A percentile compares a stretch with the other conserved stretches of the same genome.
phyloP scores from a whole-genome alignment of 1,140 invertebrate species.

The Trachelipus rathkii region DNA sequence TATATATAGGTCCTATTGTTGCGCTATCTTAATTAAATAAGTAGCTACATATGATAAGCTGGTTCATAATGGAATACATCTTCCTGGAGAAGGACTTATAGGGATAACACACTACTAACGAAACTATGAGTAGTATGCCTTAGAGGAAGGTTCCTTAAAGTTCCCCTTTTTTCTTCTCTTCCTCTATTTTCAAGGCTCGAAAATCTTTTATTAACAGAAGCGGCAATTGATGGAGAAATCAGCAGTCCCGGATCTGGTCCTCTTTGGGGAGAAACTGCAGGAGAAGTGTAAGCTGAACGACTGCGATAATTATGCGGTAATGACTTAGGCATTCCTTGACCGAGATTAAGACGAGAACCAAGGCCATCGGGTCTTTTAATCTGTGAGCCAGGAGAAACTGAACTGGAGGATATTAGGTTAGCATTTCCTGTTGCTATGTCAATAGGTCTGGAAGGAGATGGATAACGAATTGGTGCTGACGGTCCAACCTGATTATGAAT shows the following conservation, averaged over 20 bases:
- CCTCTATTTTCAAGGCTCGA: conserved; percentile 38
- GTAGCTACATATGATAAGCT: too few species aligned
- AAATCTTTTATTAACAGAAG: conserved; percentile 31
- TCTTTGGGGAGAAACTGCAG: conserved; percentile 41
- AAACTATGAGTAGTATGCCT: conserved; percentile 41
- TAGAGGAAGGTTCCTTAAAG: conserved; percentile 29
- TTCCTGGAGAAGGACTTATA: conserved; percentile 42
- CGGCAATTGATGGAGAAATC: conserved; percentile 28
- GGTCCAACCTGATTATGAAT: conserved; percentile 16
- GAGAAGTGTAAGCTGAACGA: conserved; percentile 42
- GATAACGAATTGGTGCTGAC: conserved; percentile 38
- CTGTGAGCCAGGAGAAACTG: neutral
- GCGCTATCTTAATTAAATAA: too few species aligned
- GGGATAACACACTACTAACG: conserved; percentile 28
- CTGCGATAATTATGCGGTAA: conserved; percentile 41
- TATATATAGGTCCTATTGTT: too few species aligned
- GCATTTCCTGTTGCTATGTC: conserved; percentile 5
- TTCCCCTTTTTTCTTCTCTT: conserved; percentile 21
- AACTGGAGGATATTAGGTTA: neutral
- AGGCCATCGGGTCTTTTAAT: conserved; percentile 36
- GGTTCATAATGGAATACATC: too few species aligned
- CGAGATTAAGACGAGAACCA: conserved; percentile 24
- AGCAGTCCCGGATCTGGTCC: conserved; percentile 39
- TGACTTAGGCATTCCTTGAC: conserved; percentile 36
- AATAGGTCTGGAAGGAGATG: conserved; percentile 34